Base-by-base conservation (phyloP, 2,888 invertebrate species). In the Orchesella flavescens region DNA sequence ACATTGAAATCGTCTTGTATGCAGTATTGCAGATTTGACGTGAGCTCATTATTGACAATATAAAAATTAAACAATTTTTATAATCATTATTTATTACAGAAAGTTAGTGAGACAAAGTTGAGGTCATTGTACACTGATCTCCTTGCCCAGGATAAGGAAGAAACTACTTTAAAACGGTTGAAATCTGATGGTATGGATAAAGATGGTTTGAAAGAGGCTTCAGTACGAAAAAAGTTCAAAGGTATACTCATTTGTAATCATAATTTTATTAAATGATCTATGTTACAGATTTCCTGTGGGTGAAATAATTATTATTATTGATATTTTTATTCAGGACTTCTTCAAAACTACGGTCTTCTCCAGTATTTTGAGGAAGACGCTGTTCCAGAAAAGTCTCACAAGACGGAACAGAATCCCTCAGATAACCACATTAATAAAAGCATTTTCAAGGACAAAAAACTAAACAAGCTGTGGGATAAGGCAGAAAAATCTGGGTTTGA, bases 131-230 rank as follows among this genome's bases (percentile, higher is more conserved):
- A 95, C 89, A 95, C 95, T 89, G 97, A 97, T 89, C 91, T 98
- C 7, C 96, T 95, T 91, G 93, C 97, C 61, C 97, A 97, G 85
- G 97, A 98, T 89, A 97, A 97, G 91, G 95, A 96, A 90, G 97
- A 98, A 91, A 91, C 97, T 49, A 93, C 94, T 0, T 93, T 93
- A 90, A 98, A 98, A 90, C 94, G 94, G 89, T 90, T 94, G 1
- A 95, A 94, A 89, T 92, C 94, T 63, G 96, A 97, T 88, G 95
- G 95, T 23, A 93, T 94, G 85, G 97, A 98, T 90, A 95, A 95
- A 88, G 96, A 96, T 89, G 97, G 97, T 0, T 89, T 95, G 7
- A 94, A 94, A 89, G 97, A 96, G 90, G 95, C 95, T 0, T 93
- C 94, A 88, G 89, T 97, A 55, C 91, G 97, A 19, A 94, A 94